Evolutionary conservation across 2,888 invertebrate genomes (phyloP), one percentile per base, ranked within the genome.

Genomic region (Gisinianus flammeolus): DNA sequence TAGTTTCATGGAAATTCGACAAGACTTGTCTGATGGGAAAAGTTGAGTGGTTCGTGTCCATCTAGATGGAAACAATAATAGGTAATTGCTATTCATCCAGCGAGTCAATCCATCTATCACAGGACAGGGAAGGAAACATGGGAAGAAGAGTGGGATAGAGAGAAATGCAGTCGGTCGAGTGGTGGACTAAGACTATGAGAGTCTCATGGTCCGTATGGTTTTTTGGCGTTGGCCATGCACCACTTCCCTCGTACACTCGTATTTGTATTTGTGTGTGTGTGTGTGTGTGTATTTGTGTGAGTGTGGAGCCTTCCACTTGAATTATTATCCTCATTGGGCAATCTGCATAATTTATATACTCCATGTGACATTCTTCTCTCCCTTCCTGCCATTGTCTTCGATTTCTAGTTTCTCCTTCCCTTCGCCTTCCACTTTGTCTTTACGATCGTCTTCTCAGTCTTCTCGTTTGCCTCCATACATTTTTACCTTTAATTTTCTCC

Each of bases 311-410:
- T 62, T 62, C 62, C 62, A 71, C 66, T 72, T 77, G 77, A 77
- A 72, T 67, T 77, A 77, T 77, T 71, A 72, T 62, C 44, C 62
- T 71, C 62, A 72, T 72, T 71, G 77, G 77, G 35, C 66, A 77
- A 72, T 77, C 67, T 77, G 56, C 77, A 77, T 77, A 77, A 77
- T 77, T 77, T 77, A 77, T 77, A 62, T 28, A 8, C 62, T 62
- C 62, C 16, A 26, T 62, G 62, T 62, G 62, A 26, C 62, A 26
- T 26, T 62, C 16, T 62, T 62, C n/a, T n/a, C 62, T 62, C 62
- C 62, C 26, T 62, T 12, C 62, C 62, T 62, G 26, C 28, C 62
- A 62, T 62, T 62, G 62, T 24, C 62, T 28, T 58, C 22, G 56
- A 62, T 62, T 62, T 62, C 24, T 62, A 5, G n/a, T 33, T 28